Evolutionary conservation across 92 coral and sea anemone species (phyloP).

Genomic region (Actinernus sp.): DNA sequence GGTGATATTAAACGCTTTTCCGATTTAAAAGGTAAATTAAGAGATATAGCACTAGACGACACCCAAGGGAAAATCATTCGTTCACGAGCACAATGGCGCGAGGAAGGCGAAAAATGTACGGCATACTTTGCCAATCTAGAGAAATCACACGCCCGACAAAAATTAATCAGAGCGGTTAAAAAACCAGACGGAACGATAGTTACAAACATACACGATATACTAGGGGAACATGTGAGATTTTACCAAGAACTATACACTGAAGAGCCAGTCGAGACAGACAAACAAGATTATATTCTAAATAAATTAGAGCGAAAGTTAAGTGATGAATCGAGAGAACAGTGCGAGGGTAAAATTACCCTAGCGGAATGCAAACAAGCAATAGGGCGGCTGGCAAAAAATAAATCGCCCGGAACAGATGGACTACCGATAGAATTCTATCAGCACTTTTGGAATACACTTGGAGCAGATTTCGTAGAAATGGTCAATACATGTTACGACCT

Average conservation of each 20-base stretch:
- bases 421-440: too few relatives aligned
- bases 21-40: too few relatives aligned
- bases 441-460: too few relatives aligned
- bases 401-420: too few relatives aligned
- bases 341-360: conserved; percentile 13
- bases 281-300: not conserved
- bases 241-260: not conserved
- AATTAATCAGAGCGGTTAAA: not conserved
- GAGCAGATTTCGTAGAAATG: too few relatives aligned
- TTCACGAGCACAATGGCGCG: conserved; percentile 4
- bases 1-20: not conserved
- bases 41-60: too few relatives aligned
- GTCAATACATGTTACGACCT: too few relatives aligned
- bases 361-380: conserved; percentile 16
- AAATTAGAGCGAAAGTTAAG: not conserved
- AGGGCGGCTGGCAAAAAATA: not conserved
- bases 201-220: not conserved
- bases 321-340: not conserved
- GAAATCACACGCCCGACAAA: conserved; percentile 1
- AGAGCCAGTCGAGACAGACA: not conserved
- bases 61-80: not conserved
- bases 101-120: conserved; percentile 5
- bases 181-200: not conserved
- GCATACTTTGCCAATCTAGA: not conserved
- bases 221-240: not conserved